Evolutionary conservation across 2,797 vertebrate species (phyloP), one percentile per base, ranked within the genome.

Genomic region (Lycodopsis pacificus): DNA sequence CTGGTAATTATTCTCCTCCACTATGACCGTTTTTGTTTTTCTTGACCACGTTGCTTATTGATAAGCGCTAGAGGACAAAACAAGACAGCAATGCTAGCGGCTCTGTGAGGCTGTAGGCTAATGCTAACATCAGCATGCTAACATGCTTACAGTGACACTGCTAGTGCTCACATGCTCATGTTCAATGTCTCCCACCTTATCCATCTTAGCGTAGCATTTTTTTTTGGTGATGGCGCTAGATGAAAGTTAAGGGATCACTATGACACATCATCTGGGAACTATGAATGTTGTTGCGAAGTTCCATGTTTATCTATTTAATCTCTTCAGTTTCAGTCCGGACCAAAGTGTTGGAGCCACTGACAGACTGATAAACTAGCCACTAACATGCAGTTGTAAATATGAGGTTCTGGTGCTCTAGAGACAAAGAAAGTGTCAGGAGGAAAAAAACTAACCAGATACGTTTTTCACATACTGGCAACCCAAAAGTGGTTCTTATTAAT

Each of bases 11-110:
- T 61, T 51, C 25, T 61, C 40, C 8, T 36, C 20, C 48, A 9
- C 8, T 19, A 4, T 27, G 22, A 61, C 10, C 22, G 7, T 57
- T 72, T 73, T 71, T 65, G 40, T 69, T 83, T 76, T 65, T 22
- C 46, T 74, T 40, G 49, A 81, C 61, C 46, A 30, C 25, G 36
- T 19, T 65, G n/a, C 20, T 38, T 51, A 22, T 80, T 14, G 22
- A 73, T 57, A 73, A 40, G 5, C 19, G 20, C 48, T 20, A 17
- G 49, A 81, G 25, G 32, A 82, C 64, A 49, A 82, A 58, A 65
- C 40, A 53, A 67, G 40, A 67, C 34, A 69, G 59, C 51, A 7
- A 58, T 19, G 15, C n/a, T 30, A 51, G 61, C 2, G 0, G 54
- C 56, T 78, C 27, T 62, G 34, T 34, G n/a, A 72, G 42, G 34